A percentile compares a stretch with the other conserved stretches of the same genome.
Conservation (phyloP, 2,888 invertebrate species). For the Zygogramma bicolorata region DNA sequence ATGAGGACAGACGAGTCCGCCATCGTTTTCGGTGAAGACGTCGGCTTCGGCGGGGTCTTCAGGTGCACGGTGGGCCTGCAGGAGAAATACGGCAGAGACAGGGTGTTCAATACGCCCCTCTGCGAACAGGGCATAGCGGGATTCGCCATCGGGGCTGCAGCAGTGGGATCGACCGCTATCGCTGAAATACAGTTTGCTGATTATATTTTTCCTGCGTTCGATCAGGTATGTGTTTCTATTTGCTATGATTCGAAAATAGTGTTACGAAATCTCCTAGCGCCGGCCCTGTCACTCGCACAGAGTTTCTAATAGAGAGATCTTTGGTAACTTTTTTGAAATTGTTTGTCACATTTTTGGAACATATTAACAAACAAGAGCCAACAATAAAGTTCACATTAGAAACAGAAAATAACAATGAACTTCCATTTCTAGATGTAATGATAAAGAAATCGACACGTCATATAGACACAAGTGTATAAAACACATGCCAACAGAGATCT, state of each 20-base stretch:
- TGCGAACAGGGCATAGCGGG: constrained; percentile 98
- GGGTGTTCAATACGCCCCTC: constrained; percentile 97
- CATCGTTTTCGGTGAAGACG: constrained; percentile 96
- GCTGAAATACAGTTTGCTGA: constrained; percentile 99
- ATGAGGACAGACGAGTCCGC: constrained; percentile 84
- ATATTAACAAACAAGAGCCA: too few relatives aligned
- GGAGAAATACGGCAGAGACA: constrained; percentile 90
- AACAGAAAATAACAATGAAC: too few relatives aligned
- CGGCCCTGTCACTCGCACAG: too few relatives aligned
- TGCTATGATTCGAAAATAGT: neutral
- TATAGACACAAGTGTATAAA: too few relatives aligned
- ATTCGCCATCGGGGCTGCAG: constrained; percentile 95
- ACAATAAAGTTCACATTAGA: too few relatives aligned
- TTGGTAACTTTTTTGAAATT: too few relatives aligned
- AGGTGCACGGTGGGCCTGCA: constrained; percentile 90
- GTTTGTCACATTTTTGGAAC: too few relatives aligned
- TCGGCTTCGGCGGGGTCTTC: constrained; percentile 98
- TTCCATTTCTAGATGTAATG: too few relatives aligned
- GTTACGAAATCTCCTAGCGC: too few relatives aligned
- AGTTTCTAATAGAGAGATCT: too few relatives aligned
- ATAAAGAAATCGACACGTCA: too few relatives aligned
- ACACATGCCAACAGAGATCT: too few relatives aligned
- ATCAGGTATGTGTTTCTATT: constrained; percentile 77
- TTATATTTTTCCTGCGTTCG: constrained; percentile 99
- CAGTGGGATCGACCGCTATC: constrained; percentile 91